Evolutionary conservation across 2,797 vertebrate species (phyloP).

Genomic region (Semaprochilodus insignis): DNA sequence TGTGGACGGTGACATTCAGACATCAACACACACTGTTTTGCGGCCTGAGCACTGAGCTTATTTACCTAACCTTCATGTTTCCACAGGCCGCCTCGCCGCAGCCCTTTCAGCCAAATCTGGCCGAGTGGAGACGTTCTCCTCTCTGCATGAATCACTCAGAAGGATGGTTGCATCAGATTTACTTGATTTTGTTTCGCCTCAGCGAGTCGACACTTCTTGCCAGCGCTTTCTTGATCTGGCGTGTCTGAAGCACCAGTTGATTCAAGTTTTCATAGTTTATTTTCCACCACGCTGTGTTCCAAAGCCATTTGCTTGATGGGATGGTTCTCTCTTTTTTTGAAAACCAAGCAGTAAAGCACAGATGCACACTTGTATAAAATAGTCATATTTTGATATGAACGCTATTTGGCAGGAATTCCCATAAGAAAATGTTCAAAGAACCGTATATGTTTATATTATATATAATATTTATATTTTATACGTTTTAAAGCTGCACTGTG

Average conservation of each 20-base stretch:
- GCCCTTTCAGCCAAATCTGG: constrained; percentile 31
- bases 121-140: constrained; percentile 29
- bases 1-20: constrained; percentile 39
- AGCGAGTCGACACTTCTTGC: not conserved
- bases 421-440: not conserved
- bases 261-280: constrained; percentile 11
- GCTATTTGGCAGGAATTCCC: not conserved
- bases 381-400: too few relatives aligned
- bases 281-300: not conserved
- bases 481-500: too few relatives aligned
- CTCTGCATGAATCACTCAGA: constrained; percentile 1
- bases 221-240: constrained; percentile 7
- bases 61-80: constrained; percentile 53
- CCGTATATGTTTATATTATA: too few relatives aligned
- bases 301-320: not conserved
- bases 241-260: not conserved
- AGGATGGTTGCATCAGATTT: constrained; percentile 9
- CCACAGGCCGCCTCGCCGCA: constrained; percentile 25
- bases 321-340: not conserved
- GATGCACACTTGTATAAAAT: not conserved
- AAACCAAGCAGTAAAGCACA: not conserved
- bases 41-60: constrained; percentile 30
- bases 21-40: constrained; percentile 39
- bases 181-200: not conserved
- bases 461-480: too few relatives aligned